A percentile compares a stretch with the other conserved stretches of the same genome.
Conservation (phyloP, 2,888 invertebrate genomes). For the Unio pictorum region DNA sequence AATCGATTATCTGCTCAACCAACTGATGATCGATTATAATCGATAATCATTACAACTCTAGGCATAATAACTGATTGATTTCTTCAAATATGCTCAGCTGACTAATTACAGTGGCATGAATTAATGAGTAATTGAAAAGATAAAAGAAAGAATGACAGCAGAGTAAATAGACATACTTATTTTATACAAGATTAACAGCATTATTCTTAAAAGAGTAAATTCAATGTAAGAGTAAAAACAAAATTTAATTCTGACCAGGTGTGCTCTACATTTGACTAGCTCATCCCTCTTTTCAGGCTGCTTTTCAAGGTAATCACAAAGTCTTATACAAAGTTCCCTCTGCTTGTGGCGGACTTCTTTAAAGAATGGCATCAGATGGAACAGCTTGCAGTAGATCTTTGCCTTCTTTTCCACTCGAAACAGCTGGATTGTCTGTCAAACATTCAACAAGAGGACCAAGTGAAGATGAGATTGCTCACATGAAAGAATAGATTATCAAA, state of each 20-base stretch:
- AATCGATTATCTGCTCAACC: no score
- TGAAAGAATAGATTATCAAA: no score
- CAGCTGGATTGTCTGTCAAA: constrained; percentile 16
- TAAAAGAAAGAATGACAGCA: neutral
- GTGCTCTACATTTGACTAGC: constrained; percentile 73
- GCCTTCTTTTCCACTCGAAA: constrained; percentile 20
- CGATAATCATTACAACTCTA: no score
- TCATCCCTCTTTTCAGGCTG: constrained; percentile 75
- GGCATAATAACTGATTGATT: no score
- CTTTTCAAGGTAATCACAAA: constrained; percentile 72
- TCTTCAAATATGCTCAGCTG: no score
- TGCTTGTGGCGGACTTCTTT: constrained; percentile 75
- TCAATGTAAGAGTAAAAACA: no score
- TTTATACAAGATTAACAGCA: no score
- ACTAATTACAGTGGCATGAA: no score
- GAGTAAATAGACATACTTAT: neutral
- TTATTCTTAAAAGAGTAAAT: no score
- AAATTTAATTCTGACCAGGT: constrained; percentile 66
- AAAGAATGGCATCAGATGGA: constrained; percentile 75
- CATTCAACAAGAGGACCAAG: no score
- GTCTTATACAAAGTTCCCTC: constrained; percentile 73
- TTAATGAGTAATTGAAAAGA: neutral
- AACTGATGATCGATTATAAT: no score
- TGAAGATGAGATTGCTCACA: no score
- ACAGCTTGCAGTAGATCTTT: constrained; percentile 44